A percentile compares a stretch with the other conserved stretches of the same genome.
These are phyloP conservation scores for Slavum lentiscoides DNA, from an alignment of 2,888 invertebrate genomes.

Conservation along the genomic window DNA sequence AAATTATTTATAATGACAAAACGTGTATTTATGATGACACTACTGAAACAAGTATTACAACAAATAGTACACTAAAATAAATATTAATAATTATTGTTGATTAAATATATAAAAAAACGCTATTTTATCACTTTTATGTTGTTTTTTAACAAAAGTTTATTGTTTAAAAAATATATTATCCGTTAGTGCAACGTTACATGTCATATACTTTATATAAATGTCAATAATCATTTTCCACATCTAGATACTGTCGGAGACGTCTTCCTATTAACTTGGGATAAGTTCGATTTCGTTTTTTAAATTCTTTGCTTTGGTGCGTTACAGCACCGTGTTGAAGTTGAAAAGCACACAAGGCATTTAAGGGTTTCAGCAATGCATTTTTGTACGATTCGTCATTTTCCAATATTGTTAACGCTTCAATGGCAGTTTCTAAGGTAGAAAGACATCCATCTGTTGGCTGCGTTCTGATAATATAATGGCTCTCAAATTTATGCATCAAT, in stretches of 20 bases:
- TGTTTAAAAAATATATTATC: neutral
- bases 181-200: neutral
- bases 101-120: too few species aligned
- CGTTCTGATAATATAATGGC: slow-evolving; percentile 89
- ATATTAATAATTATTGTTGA: too few species aligned
- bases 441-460: slow-evolving; percentile 90
- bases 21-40: too few species aligned
- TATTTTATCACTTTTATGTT: too few species aligned
- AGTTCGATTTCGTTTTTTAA: slow-evolving; percentile 75
- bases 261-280: slow-evolving; percentile 82
- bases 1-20: too few species aligned
- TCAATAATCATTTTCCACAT: neutral
- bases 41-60: too few species aligned
- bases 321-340: slow-evolving; percentile 91
- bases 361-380: slow-evolving; percentile 73
- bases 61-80: too few species aligned
- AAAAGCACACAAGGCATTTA: slow-evolving; percentile 81
- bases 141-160: too few species aligned
- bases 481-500: slow-evolving; percentile 71
- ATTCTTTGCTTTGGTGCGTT: slow-evolving; percentile 90
- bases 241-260: slow-evolving; percentile 67
- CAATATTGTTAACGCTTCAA: slow-evolving; percentile 75
- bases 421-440: slow-evolving; percentile 87
- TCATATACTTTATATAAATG: neutral
- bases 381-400: slow-evolving; percentile 72